These are phyloP conservation scores for Gobio gobio DNA, from an alignment of 2,113 vertebrate species.

Conservation along the genomic window DNA sequence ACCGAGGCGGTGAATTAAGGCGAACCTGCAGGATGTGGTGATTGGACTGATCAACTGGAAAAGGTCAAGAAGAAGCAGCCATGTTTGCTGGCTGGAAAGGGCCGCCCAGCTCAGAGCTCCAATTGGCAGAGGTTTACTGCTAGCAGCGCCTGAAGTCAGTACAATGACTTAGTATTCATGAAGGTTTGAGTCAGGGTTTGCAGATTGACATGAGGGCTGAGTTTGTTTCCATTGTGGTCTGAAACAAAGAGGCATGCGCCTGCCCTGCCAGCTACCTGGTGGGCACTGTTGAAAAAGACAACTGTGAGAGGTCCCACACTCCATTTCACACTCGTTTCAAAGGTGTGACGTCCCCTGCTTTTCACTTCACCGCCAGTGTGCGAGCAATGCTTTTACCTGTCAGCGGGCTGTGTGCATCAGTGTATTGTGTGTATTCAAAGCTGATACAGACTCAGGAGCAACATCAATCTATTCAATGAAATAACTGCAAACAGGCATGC, in stretches of 20 bases:
- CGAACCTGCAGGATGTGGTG: constrained; percentile 15
- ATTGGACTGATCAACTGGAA: constrained; percentile 32
- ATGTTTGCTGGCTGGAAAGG: constrained; percentile 27
- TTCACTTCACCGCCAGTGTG: not conserved
- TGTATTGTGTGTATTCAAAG: not conserved
- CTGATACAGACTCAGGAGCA: constrained; percentile 11
- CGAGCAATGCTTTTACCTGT: constrained; percentile 29
- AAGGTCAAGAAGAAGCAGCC: constrained; percentile 35
- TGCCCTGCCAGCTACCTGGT: not conserved
- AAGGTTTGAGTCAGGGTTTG: not conserved
- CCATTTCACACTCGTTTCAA: constrained; percentile 24
- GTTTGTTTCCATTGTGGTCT: constrained; percentile 22
- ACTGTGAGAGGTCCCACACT: constrained; percentile 8
- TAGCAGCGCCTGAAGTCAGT: not conserved
- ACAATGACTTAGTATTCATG: constrained; percentile 26
- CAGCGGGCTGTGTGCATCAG: not conserved
- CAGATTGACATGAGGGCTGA: not conserved
- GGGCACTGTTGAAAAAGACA: constrained; percentile 3
- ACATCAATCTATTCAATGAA: constrained; percentile 7
- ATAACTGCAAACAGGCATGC: not conserved
- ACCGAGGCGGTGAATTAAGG: constrained; percentile 34
- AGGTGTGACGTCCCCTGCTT: constrained; percentile 16
- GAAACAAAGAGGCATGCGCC: not conserved
- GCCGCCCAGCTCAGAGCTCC: not conserved
- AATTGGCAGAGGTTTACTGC: not conserved